Base-by-base conservation (phyloP, 2,113 vertebrate genomes). In the Globicephala melas region DNA sequence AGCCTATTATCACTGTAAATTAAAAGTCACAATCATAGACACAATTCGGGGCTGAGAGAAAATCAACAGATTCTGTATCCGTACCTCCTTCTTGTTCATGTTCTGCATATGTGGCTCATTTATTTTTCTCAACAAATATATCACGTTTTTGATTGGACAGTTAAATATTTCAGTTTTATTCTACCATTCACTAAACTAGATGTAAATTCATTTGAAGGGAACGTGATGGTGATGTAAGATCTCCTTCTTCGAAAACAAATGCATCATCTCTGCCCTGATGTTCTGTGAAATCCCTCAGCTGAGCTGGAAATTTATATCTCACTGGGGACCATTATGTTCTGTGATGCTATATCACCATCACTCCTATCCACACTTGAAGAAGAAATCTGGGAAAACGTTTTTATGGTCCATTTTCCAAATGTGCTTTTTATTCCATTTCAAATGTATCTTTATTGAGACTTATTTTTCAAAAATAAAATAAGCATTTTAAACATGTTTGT, bases 141-240 rank as follows among this genome's bases (percentile, higher is more conserved):
- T 84, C 94, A 73, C 26, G 67, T 50, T 83, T 97, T 95, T 93
- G 15, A 97, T 71, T 96, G 76, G 74, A 77, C 73, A 92, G 84
- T 92, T 93, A 94, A 95, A 85, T 95, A 96, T 95, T 92, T 96
- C 92, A 20, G 55, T 74, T 96, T 95, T 60, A 96, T 83, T 44
- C 55, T 68, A 70, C 65, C 74, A 28, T 91, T 96, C 58, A 70
- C 95, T 96, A 76, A 13, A 47, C 50, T 63, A 85, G 76, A 88
- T 55, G 89, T 76, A 95, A 97, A 95, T 96, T 95, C 97, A 96
- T 91, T 89, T 86, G 73, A 95, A 96, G 44, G 90, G 62, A 96
- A 90, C 58, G 60, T 36, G 84, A 71, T 36, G 58, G 11, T 28
- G 80, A 28, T 36, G 60, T 96, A 47, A 71, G 3, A 50, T 44